These are phyloP conservation scores for Mormoops blainvillei DNA, from an alignment of 2,113 vertebrate species.

Conservation along the genomic window DNA sequence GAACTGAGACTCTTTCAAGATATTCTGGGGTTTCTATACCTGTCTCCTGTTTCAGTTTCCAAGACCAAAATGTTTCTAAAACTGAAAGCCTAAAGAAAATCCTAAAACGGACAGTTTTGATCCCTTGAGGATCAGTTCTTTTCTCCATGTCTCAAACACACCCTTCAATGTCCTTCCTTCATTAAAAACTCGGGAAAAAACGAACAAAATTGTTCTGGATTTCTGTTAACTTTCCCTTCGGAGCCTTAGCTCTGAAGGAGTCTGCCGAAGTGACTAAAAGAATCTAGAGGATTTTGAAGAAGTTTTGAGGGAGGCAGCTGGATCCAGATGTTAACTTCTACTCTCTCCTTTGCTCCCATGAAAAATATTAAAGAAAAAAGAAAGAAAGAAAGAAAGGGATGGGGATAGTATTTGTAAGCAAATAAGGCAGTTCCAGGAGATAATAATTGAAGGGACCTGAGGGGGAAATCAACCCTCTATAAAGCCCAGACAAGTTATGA, in stretches of 20 bases:
- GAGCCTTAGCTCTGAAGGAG: background rate
- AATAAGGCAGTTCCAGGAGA: background rate
- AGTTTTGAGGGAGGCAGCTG: background rate
- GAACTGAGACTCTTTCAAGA: background rate
- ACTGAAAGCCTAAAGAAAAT: background rate
- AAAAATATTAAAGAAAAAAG: background rate
- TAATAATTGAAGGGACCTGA: background rate
- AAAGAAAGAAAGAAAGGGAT: background rate
- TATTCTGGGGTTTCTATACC: background rate
- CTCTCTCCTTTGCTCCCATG: background rate
- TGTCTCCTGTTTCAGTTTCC: background rate
- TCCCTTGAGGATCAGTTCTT: background rate
- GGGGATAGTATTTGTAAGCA: background rate
- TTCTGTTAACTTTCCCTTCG: background rate
- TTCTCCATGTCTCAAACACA: background rate
- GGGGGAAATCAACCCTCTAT: background rate
- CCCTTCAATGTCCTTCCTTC: background rate
- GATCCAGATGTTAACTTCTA: conserved; percentile 34
- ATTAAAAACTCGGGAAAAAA: background rate
- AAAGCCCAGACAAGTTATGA: background rate
- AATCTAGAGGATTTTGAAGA: background rate
- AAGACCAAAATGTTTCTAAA: background rate
- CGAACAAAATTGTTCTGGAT: background rate
- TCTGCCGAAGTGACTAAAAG: background rate
- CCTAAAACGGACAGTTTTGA: background rate